Percentiles rank a stretch among this genome's conserved stretches.
phyloP scores from a whole-genome alignment of 2,113 vertebrate genomes.

The Neodontobutis hainanensis region DNA sequence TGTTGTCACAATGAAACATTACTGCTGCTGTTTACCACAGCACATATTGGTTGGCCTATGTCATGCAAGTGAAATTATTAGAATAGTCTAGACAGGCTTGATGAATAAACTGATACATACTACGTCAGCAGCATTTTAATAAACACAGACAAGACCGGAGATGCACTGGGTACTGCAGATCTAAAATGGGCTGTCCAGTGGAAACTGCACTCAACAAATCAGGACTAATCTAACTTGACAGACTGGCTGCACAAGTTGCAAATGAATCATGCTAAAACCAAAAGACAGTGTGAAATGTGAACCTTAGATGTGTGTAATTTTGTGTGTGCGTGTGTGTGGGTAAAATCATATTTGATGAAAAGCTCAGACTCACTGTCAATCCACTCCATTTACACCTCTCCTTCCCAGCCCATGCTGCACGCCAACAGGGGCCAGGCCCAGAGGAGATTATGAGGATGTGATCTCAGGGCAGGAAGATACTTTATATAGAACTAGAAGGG shows the following conservation, averaged over 20 bases:
- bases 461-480: constrained; percentile 21
- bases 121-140: constrained; percentile 6
- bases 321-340: constrained; percentile 8
- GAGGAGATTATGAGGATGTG: constrained; percentile 28
- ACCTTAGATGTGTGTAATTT: constrained; percentile 14
- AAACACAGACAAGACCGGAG: constrained; percentile 1
- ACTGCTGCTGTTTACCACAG: background rate
- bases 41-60: no score
- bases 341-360: constrained; percentile 11
- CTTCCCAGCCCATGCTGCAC: background rate
- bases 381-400: constrained; percentile 33
- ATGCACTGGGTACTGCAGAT: background rate
- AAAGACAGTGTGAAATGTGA: constrained; percentile 28
- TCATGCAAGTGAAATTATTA: background rate
- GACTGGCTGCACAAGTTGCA: constrained; percentile 17
- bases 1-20: constrained; percentile 8
- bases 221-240: constrained; percentile 49
- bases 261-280: constrained; percentile 37
- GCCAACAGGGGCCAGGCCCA: constrained; percentile 29
- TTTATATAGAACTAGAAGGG: constrained; percentile 1
- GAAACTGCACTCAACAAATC: constrained; percentile 47
- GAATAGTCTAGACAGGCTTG: background rate
- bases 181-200: constrained; percentile 21
- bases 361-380: constrained; percentile 15
- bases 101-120: constrained; percentile 2